Evolutionary conservation across 2,797 vertebrate genomes (phyloP).

Genomic region (Sebastes wilsoni): DNA sequence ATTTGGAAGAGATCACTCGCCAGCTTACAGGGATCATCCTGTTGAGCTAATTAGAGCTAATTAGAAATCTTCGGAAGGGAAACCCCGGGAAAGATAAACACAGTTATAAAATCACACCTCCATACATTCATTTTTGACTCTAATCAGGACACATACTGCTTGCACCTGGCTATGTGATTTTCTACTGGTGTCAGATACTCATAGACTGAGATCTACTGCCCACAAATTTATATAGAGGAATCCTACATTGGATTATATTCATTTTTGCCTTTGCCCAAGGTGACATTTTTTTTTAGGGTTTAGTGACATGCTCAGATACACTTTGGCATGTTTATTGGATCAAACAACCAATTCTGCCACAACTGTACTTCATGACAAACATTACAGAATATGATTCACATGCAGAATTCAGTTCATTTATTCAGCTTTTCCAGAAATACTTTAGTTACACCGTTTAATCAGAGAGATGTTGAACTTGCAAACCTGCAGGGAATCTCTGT

Average conservation of each 20-base stretch:
- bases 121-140: background rate
- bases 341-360: background rate
- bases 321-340: too few relatives aligned
- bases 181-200: background rate
- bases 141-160: background rate
- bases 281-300: background rate
- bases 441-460: background rate
- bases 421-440: background rate
- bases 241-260: background rate
- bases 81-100: constrained; percentile 17
- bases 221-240: background rate
- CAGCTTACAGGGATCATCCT: constrained; percentile 34
- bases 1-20: constrained; percentile 42
- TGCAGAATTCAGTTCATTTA: background rate
- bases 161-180: background rate
- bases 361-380: background rate
- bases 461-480: background rate
- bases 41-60: constrained; percentile 47
- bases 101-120: constrained; percentile 6
- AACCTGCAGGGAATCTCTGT: background rate
- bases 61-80: constrained; percentile 32
- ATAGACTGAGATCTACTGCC: background rate
- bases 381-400: background rate
- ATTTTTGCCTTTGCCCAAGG: background rate
- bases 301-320: background rate